Conservation (phyloP, 2,797 vertebrate species). For the Leptodactylus fallax region DNA sequence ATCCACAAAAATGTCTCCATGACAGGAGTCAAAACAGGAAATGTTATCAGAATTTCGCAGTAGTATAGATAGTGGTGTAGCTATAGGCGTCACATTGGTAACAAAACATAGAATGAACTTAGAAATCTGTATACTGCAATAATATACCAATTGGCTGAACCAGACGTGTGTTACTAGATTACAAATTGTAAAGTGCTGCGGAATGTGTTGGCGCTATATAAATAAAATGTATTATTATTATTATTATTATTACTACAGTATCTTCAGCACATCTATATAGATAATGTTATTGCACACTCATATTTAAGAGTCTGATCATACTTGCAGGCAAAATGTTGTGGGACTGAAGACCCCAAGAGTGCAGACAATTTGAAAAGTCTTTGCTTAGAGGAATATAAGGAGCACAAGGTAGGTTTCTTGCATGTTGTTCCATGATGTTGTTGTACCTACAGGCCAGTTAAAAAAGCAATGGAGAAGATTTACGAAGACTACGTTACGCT, state of each 20-base stretch:
- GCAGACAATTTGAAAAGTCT: slow-evolving; percentile 70
- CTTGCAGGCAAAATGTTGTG: slow-evolving; percentile 79
- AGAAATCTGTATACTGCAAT: too few relatives aligned
- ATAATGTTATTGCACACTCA: not conserved
- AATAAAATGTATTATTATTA: too few relatives aligned
- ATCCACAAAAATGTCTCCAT: not conserved
- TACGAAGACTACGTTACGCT: too few relatives aligned
- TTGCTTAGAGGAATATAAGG: slow-evolving; percentile 75
- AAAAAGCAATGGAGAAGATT: not conserved
- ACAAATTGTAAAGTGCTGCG: too few relatives aligned
- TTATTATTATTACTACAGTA: too few relatives aligned
- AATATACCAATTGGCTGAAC: too few relatives aligned
- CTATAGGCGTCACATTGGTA: too few relatives aligned
- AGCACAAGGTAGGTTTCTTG: slow-evolving; percentile 73
- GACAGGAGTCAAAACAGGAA: not conserved
- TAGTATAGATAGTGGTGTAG: too few relatives aligned
- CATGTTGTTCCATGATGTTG: not conserved
- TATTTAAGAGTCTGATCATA: not conserved
- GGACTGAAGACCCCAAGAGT: slow-evolving; percentile 73
- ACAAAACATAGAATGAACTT: too few relatives aligned
- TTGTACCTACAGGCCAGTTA: not conserved
- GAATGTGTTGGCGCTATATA: too few relatives aligned
- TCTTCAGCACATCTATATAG: not conserved
- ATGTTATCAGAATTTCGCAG: not conserved
- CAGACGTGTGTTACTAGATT: too few relatives aligned